Conservation (phyloP, 2,797 vertebrate genomes). For the Gymnothorax reevesii region DNA sequence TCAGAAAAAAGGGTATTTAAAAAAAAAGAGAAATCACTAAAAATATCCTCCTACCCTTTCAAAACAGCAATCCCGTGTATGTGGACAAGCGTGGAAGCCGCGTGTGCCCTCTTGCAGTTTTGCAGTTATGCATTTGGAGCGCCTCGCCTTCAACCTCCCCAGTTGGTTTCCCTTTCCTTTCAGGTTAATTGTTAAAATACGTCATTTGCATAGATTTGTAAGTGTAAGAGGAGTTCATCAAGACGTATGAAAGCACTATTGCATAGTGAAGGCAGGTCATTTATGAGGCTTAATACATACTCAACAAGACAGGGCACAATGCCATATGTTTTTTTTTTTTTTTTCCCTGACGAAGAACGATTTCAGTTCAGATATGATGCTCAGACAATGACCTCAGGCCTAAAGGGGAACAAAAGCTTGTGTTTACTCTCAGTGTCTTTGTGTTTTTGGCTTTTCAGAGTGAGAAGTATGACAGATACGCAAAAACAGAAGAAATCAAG, state of each 20-base stretch:
- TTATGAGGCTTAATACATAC: neutral
- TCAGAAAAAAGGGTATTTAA: neutral
- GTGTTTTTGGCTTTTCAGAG: too few species aligned
- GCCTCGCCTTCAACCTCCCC: neutral
- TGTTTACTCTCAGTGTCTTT: too few species aligned
- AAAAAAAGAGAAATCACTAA: neutral
- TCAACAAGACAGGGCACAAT: neutral
- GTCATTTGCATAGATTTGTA: neutral
- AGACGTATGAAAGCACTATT: neutral
- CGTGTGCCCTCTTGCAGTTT: neutral
- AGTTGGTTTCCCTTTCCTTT: neutral
- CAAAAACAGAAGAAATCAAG: too few species aligned
- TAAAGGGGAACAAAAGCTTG: neutral
- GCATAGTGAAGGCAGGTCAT: neutral
- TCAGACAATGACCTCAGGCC: neutral
- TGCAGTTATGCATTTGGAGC: neutral
- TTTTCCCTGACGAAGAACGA: neutral
- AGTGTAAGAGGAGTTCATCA: neutral
- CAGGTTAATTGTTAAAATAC: neutral
- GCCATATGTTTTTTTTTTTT: neutral
- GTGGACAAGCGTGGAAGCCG: constrained; percentile 2
- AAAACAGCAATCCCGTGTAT: neutral
- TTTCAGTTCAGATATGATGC: neutral
- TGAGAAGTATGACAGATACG: too few species aligned
- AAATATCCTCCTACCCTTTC: neutral